These are phyloP conservation scores for Baccha elongata DNA, from an alignment of 2,888 invertebrate species.

Conservation along the genomic window DNA sequence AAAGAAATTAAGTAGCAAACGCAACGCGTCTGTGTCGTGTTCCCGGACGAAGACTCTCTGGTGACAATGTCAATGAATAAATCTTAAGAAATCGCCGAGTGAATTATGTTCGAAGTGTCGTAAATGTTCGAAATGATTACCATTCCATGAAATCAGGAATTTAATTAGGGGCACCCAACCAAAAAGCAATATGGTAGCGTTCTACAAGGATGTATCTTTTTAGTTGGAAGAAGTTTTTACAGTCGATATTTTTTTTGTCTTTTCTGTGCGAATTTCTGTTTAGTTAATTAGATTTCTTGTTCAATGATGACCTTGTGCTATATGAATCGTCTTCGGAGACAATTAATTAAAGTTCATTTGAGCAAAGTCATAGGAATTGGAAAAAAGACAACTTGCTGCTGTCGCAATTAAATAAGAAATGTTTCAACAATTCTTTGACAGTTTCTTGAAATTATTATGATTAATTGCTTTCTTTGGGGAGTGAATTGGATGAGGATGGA, in stretches of 20 bases:
- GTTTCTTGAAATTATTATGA: constrained; percentile 60
- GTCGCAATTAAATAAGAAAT: constrained; percentile 68
- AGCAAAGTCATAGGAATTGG: constrained; percentile 4
- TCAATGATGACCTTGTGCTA: constrained; percentile 71
- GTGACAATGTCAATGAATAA: constrained; percentile 72
- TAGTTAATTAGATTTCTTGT: constrained; percentile 73
- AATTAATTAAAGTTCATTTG: constrained; percentile 67
- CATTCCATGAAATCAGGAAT: constrained; percentile 57
- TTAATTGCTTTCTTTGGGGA: constrained; percentile 50
- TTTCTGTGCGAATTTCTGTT: constrained; percentile 52
- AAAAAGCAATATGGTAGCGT: background rate
- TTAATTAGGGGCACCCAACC: constrained; percentile 61
- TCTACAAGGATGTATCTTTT: constrained; percentile 43
- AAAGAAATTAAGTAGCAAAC: background rate
- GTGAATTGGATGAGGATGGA: background rate
- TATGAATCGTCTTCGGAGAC: constrained; percentile 60
- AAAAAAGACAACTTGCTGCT: constrained; percentile 44
- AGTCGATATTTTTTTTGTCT: background rate
- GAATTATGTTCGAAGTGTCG: constrained; percentile 70
- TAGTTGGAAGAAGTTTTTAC: constrained; percentile 23
- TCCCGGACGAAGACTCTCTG: constrained; percentile 29
- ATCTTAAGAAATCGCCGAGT: constrained; percentile 66
- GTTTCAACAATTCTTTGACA: constrained; percentile 66
- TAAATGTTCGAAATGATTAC: constrained; percentile 58
- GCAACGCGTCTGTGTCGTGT: constrained; percentile 19